These are phyloP conservation scores for Palythoa caribaeorum DNA, from an alignment of 92 coral and sea anemone genomes.

Conservation along the genomic window DNA sequence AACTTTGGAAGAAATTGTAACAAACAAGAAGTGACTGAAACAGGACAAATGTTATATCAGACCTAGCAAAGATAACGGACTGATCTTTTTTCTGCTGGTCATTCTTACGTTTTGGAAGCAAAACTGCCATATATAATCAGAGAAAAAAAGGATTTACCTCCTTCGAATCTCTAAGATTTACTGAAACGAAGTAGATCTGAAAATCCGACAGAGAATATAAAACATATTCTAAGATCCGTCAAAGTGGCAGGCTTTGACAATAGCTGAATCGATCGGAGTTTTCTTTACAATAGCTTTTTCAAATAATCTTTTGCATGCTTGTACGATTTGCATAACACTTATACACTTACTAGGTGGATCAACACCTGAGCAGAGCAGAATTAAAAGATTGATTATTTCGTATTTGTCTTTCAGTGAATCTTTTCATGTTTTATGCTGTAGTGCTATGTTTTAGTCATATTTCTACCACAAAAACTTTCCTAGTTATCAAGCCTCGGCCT, in stretches of 20 bases:
- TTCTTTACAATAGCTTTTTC: background rate
- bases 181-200: background rate
- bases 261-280: conserved; percentile 4
- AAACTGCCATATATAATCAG: background rate
- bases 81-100: background rate
- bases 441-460: too few species aligned
- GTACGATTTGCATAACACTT: background rate
- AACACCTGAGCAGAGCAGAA: too few species aligned
- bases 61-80: conserved; percentile 1
- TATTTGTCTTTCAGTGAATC: too few species aligned
- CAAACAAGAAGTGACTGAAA: background rate
- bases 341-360: background rate
- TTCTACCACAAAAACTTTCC: too few species aligned
- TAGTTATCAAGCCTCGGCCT: too few species aligned
- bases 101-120: background rate
- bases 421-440: too few species aligned
- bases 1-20: background rate
- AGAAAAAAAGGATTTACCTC: background rate
- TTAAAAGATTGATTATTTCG: too few species aligned
- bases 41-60: background rate
- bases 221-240: background rate
- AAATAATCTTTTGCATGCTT: background rate
- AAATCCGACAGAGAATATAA: background rate
- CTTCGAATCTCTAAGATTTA: background rate
- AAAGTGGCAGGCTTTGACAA: conserved; percentile 3